Conservation (phyloP, 2,113 vertebrate species). For the Jacana jacana region DNA sequence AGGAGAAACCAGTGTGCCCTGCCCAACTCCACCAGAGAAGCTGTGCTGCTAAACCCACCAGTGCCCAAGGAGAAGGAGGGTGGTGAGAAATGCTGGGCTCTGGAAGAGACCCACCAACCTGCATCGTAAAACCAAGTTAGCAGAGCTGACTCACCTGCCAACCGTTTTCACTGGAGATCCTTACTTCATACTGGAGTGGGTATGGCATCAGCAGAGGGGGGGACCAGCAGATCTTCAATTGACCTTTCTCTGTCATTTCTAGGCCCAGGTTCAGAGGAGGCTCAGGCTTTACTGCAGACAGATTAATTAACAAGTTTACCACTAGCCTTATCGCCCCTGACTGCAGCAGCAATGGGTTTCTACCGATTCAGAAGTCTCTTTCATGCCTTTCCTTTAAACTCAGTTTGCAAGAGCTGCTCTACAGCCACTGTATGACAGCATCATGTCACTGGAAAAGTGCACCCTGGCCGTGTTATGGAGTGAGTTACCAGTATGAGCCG, state of each 20-base stretch:
- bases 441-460: background rate
- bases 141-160: slow-evolving; percentile 64
- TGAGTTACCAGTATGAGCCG: background rate
- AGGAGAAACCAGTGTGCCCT: background rate
- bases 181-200: slow-evolving; percentile 81
- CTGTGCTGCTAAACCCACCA: rapidly evolving
- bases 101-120: background rate
- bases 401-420: background rate
- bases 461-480: background rate
- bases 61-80: background rate
- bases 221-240: slow-evolving; percentile 83
- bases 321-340: background rate
- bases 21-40: background rate
- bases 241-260: slow-evolving; percentile 77
- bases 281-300: slow-evolving; percentile 82
- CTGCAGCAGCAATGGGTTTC: background rate
- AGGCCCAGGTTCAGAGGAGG: slow-evolving; percentile 80
- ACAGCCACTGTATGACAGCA: rapidly evolving
- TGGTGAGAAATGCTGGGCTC: background rate
- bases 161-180: slow-evolving; percentile 48
- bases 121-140: background rate
- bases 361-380: background rate
- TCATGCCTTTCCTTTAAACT: background rate
- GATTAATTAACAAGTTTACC: background rate
- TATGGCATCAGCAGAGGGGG: background rate